Base-by-base conservation (phyloP, 2,113 vertebrate genomes). In the Cyanoderma ruficeps region DNA sequence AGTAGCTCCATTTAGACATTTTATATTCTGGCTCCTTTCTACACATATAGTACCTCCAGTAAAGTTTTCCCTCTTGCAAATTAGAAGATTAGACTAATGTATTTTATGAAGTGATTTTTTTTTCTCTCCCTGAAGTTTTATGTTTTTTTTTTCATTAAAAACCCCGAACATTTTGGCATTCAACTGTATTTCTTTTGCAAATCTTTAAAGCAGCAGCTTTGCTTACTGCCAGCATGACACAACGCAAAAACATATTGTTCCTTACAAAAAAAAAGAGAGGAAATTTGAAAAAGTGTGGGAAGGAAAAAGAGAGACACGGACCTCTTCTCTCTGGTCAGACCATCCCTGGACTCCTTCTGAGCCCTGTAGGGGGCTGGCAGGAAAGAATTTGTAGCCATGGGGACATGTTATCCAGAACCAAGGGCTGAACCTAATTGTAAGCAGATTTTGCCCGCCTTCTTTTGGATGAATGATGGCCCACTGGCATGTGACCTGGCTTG, bases 311-410 rank as follows among this genome's bases (percentile, higher is more conserved):
- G 87, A 96, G 96, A 71, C 95, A 80, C 67, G 60, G 86, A 94
- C 94, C 95, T 91, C 64, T 93, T 96, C 52, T 76, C 52, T 94
- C 79, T 93, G 83, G 95, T 98, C 91, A 97, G 97, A 98, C 95
- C 97, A 97, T 98, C 96, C 90, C 84, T 69, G 71, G 96, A 89
- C 96, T 97, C 98, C 97, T 98, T 85, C 97, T 97, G 98, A 97
- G 98, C 98, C 96, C 98, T 97, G 98, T 97, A 97, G 98, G 98
- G 97, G 98, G 97, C 96, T 97, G 97, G 98, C 98, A 98, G 98
- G 97, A 98, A 98, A 98, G 98, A 97, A 97, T 98, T 97, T 94
- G 92, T 97, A 98, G 96, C 96, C 96, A 98, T 95, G 93, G 96
- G 96, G 97, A 98, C 97, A 89, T 75, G 89, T 96, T 97, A 97